Evolutionary conservation across 2,797 vertebrate genomes (phyloP), one percentile per base, ranked within the genome.

Genomic region (Dromococcyx pavoninus): DNA sequence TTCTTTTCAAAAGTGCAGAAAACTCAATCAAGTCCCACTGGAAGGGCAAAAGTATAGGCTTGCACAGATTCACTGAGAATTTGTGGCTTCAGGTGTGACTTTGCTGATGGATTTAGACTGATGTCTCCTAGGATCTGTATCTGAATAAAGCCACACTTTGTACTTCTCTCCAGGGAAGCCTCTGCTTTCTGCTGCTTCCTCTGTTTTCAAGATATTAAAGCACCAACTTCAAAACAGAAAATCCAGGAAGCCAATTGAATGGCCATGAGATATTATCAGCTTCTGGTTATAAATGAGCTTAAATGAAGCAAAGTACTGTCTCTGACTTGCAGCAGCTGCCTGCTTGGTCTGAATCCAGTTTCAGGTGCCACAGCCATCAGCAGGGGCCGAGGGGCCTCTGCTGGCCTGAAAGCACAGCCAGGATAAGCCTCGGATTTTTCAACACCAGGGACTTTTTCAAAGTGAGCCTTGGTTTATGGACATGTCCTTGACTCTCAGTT

Each of bases 161-260:
- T 94, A 77, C 72, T 91, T 87, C 41, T 78, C 95, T 61, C 88
- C 30, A 54, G 81, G 93, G 89, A 94, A 43, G 23, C 32, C 90
- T 86, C 51, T 28, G 64, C 74, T 54, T 95, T 57, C 86, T 56
- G 84, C 70, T 35, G 79, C 83, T 95, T 94, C 91, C 72, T 91
- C 88, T 76, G 72, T 43, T 93, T 94, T 32, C 37, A 4, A 94
- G 89, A 84, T 79, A 94, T 64, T 76, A 94, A 88, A 93, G 80
- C 48, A 82, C n/a, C 43, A 37, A 80, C 87, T 94, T 91, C 86
- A 39, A 84, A 91, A 73, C 13, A 85, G 67, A 83, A 96, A 80
- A 95, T 94, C 53, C 86, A 91, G 94, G 96, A 96, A 95, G 91
- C 33, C 93, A 91, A 93, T 64, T 90, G 86, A 95, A 94, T 71